These are phyloP conservation scores for Paralichthys olivaceus DNA, from an alignment of 2,113 vertebrate genomes.

Conservation along the genomic window DNA sequence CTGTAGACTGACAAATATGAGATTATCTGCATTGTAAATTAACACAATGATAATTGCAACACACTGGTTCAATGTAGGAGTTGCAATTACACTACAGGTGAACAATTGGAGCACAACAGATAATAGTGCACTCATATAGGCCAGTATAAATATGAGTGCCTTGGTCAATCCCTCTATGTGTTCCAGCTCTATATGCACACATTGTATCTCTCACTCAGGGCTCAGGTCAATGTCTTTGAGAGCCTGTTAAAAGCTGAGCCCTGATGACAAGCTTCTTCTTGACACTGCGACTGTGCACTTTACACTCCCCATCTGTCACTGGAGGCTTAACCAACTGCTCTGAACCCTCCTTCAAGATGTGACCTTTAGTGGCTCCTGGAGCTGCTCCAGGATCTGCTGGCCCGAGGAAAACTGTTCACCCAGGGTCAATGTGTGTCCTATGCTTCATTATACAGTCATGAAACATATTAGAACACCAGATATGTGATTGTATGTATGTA, in stretches of 20 bases:
- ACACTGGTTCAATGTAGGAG: too few species aligned
- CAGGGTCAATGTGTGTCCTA: not conserved
- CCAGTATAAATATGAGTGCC: not conserved
- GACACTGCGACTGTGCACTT: conserved; percentile 26
- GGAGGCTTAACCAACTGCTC: conserved; percentile 63
- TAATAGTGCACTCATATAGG: not conserved
- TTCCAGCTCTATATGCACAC: not conserved
- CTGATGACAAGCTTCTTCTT: conserved; percentile 50
- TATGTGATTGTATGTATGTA: too few species aligned
- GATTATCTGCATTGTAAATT: not conserved
- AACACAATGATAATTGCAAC: not conserved
- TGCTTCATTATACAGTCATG: not conserved
- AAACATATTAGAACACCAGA: not conserved
- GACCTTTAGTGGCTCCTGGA: conserved; percentile 24
- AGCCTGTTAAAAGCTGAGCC: conserved; percentile 67
- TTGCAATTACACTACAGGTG: too few species aligned
- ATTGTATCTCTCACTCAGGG: not conserved
- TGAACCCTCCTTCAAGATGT: conserved; percentile 36
- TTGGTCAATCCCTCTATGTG: not conserved
- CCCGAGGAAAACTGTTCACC: conserved; percentile 15
- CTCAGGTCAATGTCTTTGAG: conserved; percentile 44
- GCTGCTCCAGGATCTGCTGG: conserved; percentile 6
- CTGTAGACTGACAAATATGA: too few species aligned
- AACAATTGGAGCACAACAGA: too few species aligned
- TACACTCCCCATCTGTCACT: conserved; percentile 68